Base-by-base conservation (phyloP, 2,888 invertebrate species). In the Boloria selene region DNA sequence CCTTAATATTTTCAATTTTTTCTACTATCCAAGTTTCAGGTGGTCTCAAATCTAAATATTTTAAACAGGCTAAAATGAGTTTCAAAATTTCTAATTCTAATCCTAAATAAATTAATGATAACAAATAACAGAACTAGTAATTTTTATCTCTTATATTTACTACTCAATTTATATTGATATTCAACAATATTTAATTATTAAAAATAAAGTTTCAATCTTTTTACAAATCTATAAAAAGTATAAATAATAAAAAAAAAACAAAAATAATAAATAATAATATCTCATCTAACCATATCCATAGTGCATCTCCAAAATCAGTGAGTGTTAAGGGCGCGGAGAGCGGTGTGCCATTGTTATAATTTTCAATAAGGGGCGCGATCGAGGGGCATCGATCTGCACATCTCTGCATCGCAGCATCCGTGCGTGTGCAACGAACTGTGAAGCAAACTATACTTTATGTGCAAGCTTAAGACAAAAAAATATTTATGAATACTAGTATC, bases 331-430 rank as follows among this genome's bases (percentile, higher is more conserved):
- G 86, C 79, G 82, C 85, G 79, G 75, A 75, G 74, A 73, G 75
- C 74, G 87, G 90, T 90, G 90, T 86, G 88, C 89, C 90, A 91
- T 92, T 92, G 91, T 92, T 92, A 91, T 92, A 92, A 92, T 92
- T 91, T 92, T 92, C 91, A 92, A 92, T 92, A 92, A 92, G 91
- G 91, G 90, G 90, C 85, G 86, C 88, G 83, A 88, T 89, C 84
- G 90, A 88, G 88, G 92, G 92, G 92, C 88, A 88, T 86, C 88
- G 87, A 92, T 90, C 58, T 69, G 69, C 69, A 69, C 72, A 82
- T 59, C 59, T 59, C 59, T 59, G 59, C 56, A 49, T 81, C 84
- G 72, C 77, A 75, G 74, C 77, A 71, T 70, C 73, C 83, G 81
- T 80, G 82, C 69, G 83, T 86, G 88, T 88, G 89, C 90, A 90